These are phyloP conservation scores for Austrofundulus limnaeus DNA, from an alignment of 2,113 vertebrate genomes.

Conservation along the genomic window DNA sequence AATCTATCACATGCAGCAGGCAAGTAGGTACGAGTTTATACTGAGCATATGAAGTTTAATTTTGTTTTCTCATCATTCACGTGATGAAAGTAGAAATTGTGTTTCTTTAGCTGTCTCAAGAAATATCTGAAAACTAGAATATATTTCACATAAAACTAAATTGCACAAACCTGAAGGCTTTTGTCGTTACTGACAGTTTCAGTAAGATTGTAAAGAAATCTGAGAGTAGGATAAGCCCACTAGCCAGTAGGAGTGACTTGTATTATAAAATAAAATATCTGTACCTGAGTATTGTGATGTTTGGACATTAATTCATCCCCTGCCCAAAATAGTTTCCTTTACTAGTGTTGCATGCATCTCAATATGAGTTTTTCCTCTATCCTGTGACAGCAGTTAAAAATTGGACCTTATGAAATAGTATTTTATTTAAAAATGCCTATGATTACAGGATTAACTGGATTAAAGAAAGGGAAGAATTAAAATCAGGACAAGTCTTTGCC, in stretches of 20 bases:
- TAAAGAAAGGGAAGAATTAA: conserved; percentile 7
- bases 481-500: background rate
- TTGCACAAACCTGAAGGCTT: conserved; percentile 34
- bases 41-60: background rate
- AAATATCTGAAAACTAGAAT: conserved; percentile 34
- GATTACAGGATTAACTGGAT: background rate
- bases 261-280: conserved; percentile 26
- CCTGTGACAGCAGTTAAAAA: conserved; percentile 48
- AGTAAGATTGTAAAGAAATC: conserved; percentile 55
- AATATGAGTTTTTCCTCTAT: conserved; percentile 51
- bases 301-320: conserved; percentile 22
- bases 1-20: conserved; percentile 2
- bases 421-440: conserved; percentile 2
- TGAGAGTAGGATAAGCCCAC: conserved; percentile 27
- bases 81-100: background rate
- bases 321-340: conserved; percentile 16
- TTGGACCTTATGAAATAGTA: background rate
- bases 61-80: background rate
- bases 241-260: conserved; percentile 34
- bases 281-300: conserved; percentile 56
- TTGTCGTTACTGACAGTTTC: conserved; percentile 40
- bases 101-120: conserved; percentile 2
- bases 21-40: background rate
- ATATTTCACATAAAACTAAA: conserved; percentile 3
- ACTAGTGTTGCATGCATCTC: conserved; percentile 31